phyloP scores from a whole-genome alignment of 2,113 vertebrate species.

The Macquaria ambigua region DNA sequence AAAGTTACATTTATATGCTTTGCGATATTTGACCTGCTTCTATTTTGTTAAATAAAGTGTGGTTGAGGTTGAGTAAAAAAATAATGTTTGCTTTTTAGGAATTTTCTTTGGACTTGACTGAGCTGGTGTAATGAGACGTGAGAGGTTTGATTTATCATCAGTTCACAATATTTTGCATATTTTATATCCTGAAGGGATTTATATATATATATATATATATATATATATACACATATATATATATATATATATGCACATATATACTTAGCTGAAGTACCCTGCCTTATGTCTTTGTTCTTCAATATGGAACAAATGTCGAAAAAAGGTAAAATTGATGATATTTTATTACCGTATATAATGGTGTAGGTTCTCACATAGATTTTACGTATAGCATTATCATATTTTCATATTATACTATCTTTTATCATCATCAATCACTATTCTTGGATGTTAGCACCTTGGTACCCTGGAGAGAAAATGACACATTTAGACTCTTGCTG shows the following conservation, averaged over 20 bases:
- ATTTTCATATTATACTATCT: neutral
- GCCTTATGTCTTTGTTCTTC: neutral
- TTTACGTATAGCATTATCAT: neutral
- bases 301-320: neutral
- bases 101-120: conserved; percentile 41
- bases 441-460: neutral
- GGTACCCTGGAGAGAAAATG: conserved; percentile 11
- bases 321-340: neutral
- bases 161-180: conserved; percentile 17
- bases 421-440: neutral
- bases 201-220: too few species aligned
- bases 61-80: conserved; percentile 84
- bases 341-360: too few species aligned
- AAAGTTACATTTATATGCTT: conserved; percentile 86
- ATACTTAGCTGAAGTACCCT: neutral
- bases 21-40: conserved; percentile 87
- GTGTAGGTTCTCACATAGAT: neutral
- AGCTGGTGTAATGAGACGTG: conserved; percentile 6
- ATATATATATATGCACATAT: neutral
- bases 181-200: conserved; percentile 8
- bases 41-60: conserved; percentile 89
- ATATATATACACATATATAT: neutral
- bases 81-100: conserved; percentile 31
- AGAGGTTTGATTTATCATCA: conserved; percentile 28
- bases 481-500: conserved; percentile 32